Evolutionary conservation across 2,113 vertebrate genomes (phyloP).

Genomic region (Aramus guarauna): DNA sequence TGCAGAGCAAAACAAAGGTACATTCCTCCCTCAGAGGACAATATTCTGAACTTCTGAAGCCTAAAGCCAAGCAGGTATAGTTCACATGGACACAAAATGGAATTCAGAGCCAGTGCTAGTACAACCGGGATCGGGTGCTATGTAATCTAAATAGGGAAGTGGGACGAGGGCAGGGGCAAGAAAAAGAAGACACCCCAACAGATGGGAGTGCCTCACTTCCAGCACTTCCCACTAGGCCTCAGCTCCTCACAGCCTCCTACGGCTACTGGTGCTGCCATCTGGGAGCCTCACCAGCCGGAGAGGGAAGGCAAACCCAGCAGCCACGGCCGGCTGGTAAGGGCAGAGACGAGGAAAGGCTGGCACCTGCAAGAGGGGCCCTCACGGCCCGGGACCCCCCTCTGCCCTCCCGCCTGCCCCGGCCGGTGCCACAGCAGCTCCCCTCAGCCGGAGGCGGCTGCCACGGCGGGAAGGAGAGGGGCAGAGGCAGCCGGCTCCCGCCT

Average conservation of each 20-base stretch:
- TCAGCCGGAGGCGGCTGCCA: no score
- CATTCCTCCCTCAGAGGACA: neutral
- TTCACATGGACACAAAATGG: fast-evolving
- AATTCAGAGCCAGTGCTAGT: fast-evolving
- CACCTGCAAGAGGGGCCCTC: no score
- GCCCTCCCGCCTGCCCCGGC: neutral
- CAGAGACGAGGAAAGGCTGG: neutral
- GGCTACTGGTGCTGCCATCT: neutral
- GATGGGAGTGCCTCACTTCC: fast-evolving
- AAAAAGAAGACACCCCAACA: fast-evolving
- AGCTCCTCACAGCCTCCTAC: neutral
- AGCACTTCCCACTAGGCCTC: neutral
- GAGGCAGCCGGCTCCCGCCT: no score
- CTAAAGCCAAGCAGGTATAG: no score
- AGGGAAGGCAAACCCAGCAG: neutral
- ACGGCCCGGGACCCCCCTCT: fast-evolving
- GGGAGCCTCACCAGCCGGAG: fast-evolving
- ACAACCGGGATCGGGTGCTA: fast-evolving
- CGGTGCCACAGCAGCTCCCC: neutral
- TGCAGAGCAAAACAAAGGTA: neutral
- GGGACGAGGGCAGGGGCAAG: fast-evolving
- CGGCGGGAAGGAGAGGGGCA: neutral
- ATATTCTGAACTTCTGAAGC: neutral
- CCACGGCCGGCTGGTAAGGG: fast-evolving
- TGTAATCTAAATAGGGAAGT: fast-evolving